Percentiles rank a stretch among this genome's conserved stretches.
phyloP scores from a whole-genome alignment of 2,888 invertebrate species.

The Drepanosiphum platanoidis region DNA sequence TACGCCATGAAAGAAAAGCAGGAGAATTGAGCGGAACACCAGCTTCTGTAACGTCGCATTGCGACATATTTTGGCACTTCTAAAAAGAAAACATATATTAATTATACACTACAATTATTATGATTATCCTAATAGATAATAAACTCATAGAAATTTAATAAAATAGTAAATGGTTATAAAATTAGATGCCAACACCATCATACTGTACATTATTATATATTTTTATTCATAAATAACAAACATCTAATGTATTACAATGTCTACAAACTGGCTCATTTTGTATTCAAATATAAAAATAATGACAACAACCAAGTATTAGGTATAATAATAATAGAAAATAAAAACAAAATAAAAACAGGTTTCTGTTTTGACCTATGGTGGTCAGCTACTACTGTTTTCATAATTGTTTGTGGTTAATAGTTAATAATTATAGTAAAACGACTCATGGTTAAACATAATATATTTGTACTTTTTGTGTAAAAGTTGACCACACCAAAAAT shows the following conservation, averaged over 20 bases:
- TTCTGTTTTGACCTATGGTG: neutral
- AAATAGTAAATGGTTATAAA: neutral
- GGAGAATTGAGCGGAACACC: slow-evolving; percentile 69
- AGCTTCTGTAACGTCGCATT: slow-evolving; percentile 67
- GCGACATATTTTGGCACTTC: slow-evolving; percentile 67
- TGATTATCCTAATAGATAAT: neutral
- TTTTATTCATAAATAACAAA: neutral
- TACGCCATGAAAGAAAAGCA: slow-evolving; percentile 88
- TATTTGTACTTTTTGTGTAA: neutral
- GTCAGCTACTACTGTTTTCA: neutral
- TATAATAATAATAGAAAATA: neutral
- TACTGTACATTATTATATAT: no score
- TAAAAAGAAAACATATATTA: neutral
- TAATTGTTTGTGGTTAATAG: neutral
- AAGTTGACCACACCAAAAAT: slow-evolving; percentile 21
- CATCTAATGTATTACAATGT: neutral
- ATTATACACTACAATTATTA: neutral
- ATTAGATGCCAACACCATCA: slow-evolving; percentile 35
- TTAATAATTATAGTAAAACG: slow-evolving; percentile 20
- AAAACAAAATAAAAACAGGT: neutral
- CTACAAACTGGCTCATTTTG: neutral
- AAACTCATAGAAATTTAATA: neutral
- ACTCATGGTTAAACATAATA: neutral
- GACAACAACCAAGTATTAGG: neutral
- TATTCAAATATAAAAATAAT: neutral